Percentiles rank a stretch among this genome's conserved stretches.
Conservation (phyloP, 2,113 vertebrate species). For the Mesoclemmys tuberculata region DNA sequence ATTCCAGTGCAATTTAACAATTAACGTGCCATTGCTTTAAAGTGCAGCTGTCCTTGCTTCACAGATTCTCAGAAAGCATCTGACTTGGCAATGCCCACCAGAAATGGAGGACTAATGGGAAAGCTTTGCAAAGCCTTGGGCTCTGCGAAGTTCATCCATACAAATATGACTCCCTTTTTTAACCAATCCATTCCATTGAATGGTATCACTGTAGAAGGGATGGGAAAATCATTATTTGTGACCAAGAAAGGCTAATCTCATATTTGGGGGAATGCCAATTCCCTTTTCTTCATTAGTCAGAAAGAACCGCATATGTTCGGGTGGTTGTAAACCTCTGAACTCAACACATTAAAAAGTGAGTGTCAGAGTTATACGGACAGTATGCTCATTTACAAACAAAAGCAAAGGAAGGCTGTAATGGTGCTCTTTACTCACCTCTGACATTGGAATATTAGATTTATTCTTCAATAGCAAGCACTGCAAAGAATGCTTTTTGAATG, state of each 20-base stretch:
- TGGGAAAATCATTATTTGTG: background rate
- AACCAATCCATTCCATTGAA: accelerated
- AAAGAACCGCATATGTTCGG: accelerated
- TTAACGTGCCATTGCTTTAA: background rate
- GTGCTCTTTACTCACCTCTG: background rate
- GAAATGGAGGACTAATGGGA: background rate
- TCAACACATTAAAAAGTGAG: accelerated
- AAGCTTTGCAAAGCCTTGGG: background rate
- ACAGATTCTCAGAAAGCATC: background rate
- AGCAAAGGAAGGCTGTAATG: background rate
- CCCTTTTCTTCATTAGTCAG: accelerated
- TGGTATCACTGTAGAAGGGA: background rate
- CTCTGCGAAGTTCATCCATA: background rate
- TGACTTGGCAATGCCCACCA: background rate
- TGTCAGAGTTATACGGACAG: background rate
- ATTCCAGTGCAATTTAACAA: slow-evolving; percentile 5
- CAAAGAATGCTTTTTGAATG: accelerated
- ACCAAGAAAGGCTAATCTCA: accelerated
- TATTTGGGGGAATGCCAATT: background rate
- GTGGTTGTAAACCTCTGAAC: background rate
- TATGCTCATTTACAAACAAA: background rate
- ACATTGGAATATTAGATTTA: accelerated
- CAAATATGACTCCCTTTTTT: accelerated
- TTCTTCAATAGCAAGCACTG: accelerated
- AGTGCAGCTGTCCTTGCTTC: slow-evolving; percentile 22